Conservation (phyloP, 2,888 invertebrate genomes). For the Torymus texanus region DNA sequence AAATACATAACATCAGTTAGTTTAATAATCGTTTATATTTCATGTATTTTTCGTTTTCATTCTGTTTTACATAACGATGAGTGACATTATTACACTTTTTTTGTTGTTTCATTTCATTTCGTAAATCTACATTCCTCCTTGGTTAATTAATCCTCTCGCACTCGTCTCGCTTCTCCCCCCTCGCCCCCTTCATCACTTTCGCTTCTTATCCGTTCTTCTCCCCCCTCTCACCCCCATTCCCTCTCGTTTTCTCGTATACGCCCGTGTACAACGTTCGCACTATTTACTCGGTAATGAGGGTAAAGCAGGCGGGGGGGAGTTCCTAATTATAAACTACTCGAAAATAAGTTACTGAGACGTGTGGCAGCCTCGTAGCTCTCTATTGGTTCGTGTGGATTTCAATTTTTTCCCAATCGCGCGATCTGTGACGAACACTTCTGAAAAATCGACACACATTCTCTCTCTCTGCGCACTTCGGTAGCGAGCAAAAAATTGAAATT, state of each 20-base stretch:
- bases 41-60: conserved; percentile 36
- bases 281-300: no score
- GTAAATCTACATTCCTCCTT: conserved; percentile 30
- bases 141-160: conserved; percentile 17
- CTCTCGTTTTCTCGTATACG: background rate
- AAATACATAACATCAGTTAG: background rate
- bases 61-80: conserved; percentile 46
- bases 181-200: no score
- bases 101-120: background rate
- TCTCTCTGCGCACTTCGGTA: background rate
- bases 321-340: no score
- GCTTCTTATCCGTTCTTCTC: background rate
- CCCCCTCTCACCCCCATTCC: background rate
- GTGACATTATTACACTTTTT: conserved; percentile 38
- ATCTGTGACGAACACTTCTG: background rate
- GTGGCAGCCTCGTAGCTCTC: no score
- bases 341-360: no score
- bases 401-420: conserved; percentile 8
- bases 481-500: no score
- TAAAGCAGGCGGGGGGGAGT: no score
- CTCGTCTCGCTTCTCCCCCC: background rate
- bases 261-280: no score
- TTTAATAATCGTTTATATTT: conserved; percentile 27
- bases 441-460: conserved; percentile 9
- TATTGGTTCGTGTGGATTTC: background rate